Evolutionary conservation across 23 tunicate species (phyloP), one percentile per base, ranked within the genome.

Genomic region (Ascidia mentula): DNA sequence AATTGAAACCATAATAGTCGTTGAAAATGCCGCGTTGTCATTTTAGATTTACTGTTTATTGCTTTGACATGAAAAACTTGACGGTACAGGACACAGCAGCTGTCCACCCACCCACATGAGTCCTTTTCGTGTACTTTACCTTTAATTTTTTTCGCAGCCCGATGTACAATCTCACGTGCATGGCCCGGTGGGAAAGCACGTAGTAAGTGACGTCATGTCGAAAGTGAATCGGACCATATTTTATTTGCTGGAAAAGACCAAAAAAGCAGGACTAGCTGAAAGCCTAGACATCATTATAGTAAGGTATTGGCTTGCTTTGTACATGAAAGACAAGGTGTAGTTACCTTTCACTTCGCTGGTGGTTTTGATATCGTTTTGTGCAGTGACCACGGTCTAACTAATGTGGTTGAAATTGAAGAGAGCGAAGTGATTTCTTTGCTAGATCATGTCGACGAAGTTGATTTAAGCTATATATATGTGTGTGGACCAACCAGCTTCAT

Each of bases 381-480:
- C 72, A 90, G 96, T 37, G 96, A 90, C 61, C 96, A 90, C 61
- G 96, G 96, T 6, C 79, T 90, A 72, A 42, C 75, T 4, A 34
- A 79, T 6, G 81, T 90, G 33, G 65, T 85, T 59, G 80, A 37
- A 35, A 85, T 85, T 17, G 22, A 59, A 38, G 80, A 73, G 34
- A 83, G 85, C 0, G 87, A 88, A 8, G 90, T 77, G 0, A 90
- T 90, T 40, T 85, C 89, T 9, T 18, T 85, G 24, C 26, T 71
- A 33, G 46, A 74, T 18, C 86, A 90, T 46, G 89, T 85, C 33
- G 71, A 90, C 42, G 33, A 34, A 6, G 12, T 37, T 31, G 34
- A 80, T 13, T 24, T 90, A 1, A 37, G 46, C 42, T 90, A 85
- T 82, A 86, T 79, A 60, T 90, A 80, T 76, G 22, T 77, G 17